Evolutionary conservation across 2,113 vertebrate genomes (phyloP).

Genomic region (Phodopus roborovskii): DNA sequence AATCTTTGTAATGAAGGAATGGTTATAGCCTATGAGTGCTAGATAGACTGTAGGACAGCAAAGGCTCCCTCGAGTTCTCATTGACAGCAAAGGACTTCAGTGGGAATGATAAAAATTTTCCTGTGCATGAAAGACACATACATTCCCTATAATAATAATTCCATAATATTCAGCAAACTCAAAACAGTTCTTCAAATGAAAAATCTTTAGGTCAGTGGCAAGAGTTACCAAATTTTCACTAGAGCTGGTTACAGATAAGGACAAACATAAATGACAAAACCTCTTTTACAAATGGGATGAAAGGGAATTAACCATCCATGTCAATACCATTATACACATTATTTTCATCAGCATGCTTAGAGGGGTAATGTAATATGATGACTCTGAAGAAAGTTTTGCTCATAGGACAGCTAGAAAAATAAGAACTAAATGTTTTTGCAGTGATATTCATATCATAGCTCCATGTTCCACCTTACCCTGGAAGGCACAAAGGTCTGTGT

Average conservation of each 20-base stretch:
- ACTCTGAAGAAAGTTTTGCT: neutral
- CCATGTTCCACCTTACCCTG: neutral
- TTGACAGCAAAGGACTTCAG: neutral
- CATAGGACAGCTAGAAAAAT: neutral
- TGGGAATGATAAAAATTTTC: neutral
- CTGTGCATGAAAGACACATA: neutral
- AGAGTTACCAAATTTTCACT: neutral
- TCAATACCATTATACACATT: neutral
- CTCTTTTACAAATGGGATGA: too few species aligned
- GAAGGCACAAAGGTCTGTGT: neutral
- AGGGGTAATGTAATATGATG: neutral
- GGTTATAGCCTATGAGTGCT: accelerated
- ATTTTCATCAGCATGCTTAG: constrained; percentile 19
- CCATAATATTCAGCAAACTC: neutral
- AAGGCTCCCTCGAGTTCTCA: neutral
- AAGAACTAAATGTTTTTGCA: neutral
- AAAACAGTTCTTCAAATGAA: neutral
- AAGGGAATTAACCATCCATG: too few species aligned
- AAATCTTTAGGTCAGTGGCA: neutral
- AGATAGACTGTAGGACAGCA: neutral
- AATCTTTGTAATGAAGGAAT: neutral
- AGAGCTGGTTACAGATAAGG: neutral
- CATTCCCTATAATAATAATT: neutral
- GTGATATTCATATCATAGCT: neutral
- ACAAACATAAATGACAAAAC: neutral